phyloP scores from a whole-genome alignment of 1,140 invertebrate species.

The Hypothenemus hampei region DNA sequence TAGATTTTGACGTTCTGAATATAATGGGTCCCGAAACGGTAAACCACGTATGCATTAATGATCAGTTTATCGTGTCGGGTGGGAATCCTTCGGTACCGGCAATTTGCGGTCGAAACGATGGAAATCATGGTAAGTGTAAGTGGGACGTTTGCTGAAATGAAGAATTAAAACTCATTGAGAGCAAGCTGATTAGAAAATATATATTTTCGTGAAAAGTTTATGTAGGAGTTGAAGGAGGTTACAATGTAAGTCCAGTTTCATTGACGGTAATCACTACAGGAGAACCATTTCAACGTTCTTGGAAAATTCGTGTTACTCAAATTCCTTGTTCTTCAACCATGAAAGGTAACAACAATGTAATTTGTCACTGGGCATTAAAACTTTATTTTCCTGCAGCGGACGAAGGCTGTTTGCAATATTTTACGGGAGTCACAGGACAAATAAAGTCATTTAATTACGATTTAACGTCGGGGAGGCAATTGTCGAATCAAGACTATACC shows the following conservation, averaged over 20 bases:
- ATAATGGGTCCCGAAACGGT: slow-evolving; percentile 64
- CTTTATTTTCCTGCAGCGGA: slow-evolving; percentile 54
- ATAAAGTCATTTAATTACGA: slow-evolving; percentile 82
- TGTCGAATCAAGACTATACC: slow-evolving; percentile 85
- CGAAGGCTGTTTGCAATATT: slow-evolving; percentile 79
- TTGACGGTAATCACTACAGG: slow-evolving; percentile 75
- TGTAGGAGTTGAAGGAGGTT: slow-evolving; percentile 69
- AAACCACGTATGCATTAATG: slow-evolving; percentile 75
- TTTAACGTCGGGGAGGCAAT: slow-evolving; percentile 64
- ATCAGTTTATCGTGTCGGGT: slow-evolving; percentile 79
- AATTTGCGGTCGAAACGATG: slow-evolving; percentile 77
- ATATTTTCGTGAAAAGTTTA: slow-evolving; percentile 65
- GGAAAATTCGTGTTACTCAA: slow-evolving; percentile 76
- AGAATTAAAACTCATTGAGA: neutral
- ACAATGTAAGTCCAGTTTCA: slow-evolving; percentile 64
- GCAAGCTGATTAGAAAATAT: neutral
- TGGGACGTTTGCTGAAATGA: neutral
- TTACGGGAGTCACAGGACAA: slow-evolving; percentile 71
- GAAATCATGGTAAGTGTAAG: slow-evolving; percentile 71
- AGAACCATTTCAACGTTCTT: slow-evolving; percentile 63
- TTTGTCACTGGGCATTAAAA: neutral
- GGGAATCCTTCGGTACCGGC: slow-evolving; percentile 67
- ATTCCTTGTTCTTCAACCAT: slow-evolving; percentile 70
- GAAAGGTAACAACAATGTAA: no score
- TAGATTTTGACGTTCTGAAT: slow-evolving; percentile 75